phyloP scores from a whole-genome alignment of 2,797 vertebrate genomes.

The Helarctos malayanus region DNA sequence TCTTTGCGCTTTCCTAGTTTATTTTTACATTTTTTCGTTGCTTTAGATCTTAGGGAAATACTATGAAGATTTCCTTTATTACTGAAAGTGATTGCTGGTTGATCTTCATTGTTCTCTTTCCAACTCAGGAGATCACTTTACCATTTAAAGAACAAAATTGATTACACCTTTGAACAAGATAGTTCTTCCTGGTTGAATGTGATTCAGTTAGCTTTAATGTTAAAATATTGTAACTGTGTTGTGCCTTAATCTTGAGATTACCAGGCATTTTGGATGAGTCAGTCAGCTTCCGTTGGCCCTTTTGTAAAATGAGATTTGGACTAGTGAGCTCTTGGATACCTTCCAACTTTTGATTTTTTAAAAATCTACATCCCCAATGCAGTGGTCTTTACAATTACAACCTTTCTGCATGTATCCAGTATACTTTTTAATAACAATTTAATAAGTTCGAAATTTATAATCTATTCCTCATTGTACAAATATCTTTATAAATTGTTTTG shows the following conservation, averaged over 20 bases:
- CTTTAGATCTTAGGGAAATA: slow-evolving; percentile 44
- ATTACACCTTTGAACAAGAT: slow-evolving; percentile 62
- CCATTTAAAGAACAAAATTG: slow-evolving; percentile 54
- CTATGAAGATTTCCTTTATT: slow-evolving; percentile 61
- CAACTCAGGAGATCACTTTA: slow-evolving; percentile 60
- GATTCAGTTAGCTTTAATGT: slow-evolving; percentile 50
- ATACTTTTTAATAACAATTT: slow-evolving; percentile 2
- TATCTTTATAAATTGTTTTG: slow-evolving; percentile 40
- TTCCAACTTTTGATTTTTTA: not conserved
- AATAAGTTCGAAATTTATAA: slow-evolving; percentile 15
- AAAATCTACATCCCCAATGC: not conserved
- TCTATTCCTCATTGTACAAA: not conserved
- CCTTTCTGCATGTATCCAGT: slow-evolving; percentile 15
- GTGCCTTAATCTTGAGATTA: slow-evolving; percentile 6
- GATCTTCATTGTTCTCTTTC: slow-evolving; percentile 62
- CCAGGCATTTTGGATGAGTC: not conserved
- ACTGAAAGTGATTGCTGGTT: slow-evolving; percentile 25
- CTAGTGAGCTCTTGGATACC: not conserved
- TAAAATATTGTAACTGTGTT: slow-evolving; percentile 24
- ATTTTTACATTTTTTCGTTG: slow-evolving; percentile 46
- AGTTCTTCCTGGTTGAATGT: slow-evolving; percentile 69
- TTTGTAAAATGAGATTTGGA: slow-evolving; percentile 37
- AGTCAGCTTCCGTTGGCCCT: slow-evolving; percentile 1
- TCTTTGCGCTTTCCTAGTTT: slow-evolving; percentile 22
- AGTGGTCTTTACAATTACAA: not conserved